Evolutionary conservation across 2,113 vertebrate genomes (phyloP), one percentile per base, ranked within the genome.

Genomic region (Oxyura jamaicensis): DNA sequence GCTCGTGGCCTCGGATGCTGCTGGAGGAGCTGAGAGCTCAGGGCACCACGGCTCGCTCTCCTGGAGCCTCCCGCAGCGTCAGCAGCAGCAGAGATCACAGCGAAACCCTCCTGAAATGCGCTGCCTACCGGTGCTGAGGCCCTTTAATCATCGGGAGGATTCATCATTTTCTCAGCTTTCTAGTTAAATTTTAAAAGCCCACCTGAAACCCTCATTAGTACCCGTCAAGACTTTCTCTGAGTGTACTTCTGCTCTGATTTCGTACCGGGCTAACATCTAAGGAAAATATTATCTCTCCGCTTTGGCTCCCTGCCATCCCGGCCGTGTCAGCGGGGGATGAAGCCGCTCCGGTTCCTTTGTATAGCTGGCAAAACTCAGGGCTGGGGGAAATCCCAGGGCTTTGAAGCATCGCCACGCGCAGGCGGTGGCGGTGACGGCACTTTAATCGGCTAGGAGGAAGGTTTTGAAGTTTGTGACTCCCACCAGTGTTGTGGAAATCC

Each of bases 171-270:
- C 91, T 81, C 80, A 50, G 52, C 75, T 88, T 88, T 74, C 56
- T 35, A 46, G 68, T 86, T 83, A 88, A 55, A 93, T 53, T 86
- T 83, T 35, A 29, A 93, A 88, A 95, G 79, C 65, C 59, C 86
- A 93, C 92, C 96, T 92, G 83, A 96, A 96, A 71, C 60, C n/a
- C 88, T 92, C 91, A 83, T 95, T 86, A 88, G 31, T 93, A 84
- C 75, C 72, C 22, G 75, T 85, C 93, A 86, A 67, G 85, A 29
- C 28, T 94, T 91, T 89, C 93, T 93, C 26, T 87, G 88, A 90
- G 65, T 67, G 2, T 56, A 55, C 36, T 33, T 62, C 75, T 94
- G 63, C 68, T 91, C 93, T 71, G 76, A 52, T 88, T 88, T 91
- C 79, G 39, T 77, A 46, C 67, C 5, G 79, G 75, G 88, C 72